Percentiles rank a stretch among this genome's conserved stretches.
phyloP scores from a whole-genome alignment of 2,888 invertebrate species.

The Thecocarcelia acutangulata region DNA sequence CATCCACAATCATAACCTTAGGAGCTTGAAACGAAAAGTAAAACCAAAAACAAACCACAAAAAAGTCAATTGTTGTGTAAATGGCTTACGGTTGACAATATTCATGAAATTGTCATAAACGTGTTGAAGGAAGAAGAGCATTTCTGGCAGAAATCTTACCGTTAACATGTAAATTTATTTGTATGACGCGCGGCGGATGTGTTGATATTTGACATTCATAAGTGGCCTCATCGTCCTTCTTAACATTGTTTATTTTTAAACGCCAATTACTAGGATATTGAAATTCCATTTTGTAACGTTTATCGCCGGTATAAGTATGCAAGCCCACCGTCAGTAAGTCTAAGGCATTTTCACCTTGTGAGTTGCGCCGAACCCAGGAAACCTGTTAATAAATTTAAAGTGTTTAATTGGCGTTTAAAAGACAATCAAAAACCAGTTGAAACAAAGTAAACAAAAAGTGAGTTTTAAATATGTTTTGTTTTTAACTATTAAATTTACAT shows the following conservation, averaged over 20 bases:
- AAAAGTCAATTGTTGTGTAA: not conserved
- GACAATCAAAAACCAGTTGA: not conserved
- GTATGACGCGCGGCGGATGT: constrained; percentile 83
- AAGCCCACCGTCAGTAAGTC: constrained; percentile 86
- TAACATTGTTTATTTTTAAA: constrained; percentile 82
- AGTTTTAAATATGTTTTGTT: too few species aligned
- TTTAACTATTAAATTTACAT: too few species aligned
- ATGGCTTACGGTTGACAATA: too few species aligned
- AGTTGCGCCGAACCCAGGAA: constrained; percentile 86
- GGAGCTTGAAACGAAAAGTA: constrained; percentile 80
- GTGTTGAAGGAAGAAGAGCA: too few species aligned
- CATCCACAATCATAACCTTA: constrained; percentile 83
- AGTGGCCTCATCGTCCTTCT: constrained; percentile 82
- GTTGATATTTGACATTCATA: constrained; percentile 84
- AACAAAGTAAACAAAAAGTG: too few species aligned
- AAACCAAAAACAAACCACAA: not conserved
- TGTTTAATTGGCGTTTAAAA: not conserved
- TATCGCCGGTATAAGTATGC: constrained; percentile 86
- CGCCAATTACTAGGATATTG: constrained; percentile 84
- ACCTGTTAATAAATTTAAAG: constrained; percentile 82
- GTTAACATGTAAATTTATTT: constrained; percentile 82
- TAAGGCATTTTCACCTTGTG: constrained; percentile 84
- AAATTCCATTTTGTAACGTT: constrained; percentile 83
- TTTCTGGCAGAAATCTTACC: constrained; percentile 76
- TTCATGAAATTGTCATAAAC: too few species aligned